Conservation (phyloP, 2,113 vertebrate genomes). For the Nannobrachium achirus region DNA sequence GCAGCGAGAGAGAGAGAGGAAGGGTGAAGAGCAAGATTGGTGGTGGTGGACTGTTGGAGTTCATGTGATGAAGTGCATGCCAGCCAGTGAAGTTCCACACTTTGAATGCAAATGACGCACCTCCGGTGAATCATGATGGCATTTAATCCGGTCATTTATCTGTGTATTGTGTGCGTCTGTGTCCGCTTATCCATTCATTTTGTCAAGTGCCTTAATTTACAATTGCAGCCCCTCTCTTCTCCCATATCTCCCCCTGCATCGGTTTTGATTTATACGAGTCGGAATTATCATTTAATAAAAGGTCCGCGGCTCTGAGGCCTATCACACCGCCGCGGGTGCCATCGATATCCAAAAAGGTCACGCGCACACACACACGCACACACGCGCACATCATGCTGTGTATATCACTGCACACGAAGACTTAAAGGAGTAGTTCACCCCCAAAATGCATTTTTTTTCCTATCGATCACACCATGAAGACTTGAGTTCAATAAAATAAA, state of each 20-base stretch:
- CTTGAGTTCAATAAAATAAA: too few species aligned
- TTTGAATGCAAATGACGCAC: slow-evolving; percentile 52
- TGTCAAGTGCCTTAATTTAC: slow-evolving; percentile 25
- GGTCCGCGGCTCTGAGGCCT: not conserved
- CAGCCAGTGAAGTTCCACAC: slow-evolving; percentile 51
- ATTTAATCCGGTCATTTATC: slow-evolving; percentile 46
- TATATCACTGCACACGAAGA: too few species aligned
- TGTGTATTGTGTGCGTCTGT: slow-evolving; percentile 18
- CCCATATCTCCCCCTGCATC: not conserved
- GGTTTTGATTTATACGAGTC: not conserved
- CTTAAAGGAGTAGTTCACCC: too few species aligned
- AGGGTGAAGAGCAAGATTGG: slow-evolving; percentile 28
- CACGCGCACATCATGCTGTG: too few species aligned
- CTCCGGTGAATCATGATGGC: slow-evolving; percentile 36
- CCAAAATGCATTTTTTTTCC: too few species aligned
- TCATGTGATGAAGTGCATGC: slow-evolving; percentile 53
- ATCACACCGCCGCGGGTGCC: not conserved
- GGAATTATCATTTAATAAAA: not conserved
- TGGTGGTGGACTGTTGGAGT: slow-evolving; percentile 28
- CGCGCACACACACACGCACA: not conserved
- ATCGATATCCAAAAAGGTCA: not conserved
- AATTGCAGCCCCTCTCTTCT: not conserved
- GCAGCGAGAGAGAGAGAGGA: slow-evolving; percentile 41
- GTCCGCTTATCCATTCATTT: slow-evolving; percentile 25
- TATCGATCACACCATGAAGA: too few species aligned